Percentiles rank a stretch among this genome's conserved stretches.
Evolutionary conservation across 2,888 invertebrate genomes (phyloP).

Genomic region (Lydus trimaculatus): DNA sequence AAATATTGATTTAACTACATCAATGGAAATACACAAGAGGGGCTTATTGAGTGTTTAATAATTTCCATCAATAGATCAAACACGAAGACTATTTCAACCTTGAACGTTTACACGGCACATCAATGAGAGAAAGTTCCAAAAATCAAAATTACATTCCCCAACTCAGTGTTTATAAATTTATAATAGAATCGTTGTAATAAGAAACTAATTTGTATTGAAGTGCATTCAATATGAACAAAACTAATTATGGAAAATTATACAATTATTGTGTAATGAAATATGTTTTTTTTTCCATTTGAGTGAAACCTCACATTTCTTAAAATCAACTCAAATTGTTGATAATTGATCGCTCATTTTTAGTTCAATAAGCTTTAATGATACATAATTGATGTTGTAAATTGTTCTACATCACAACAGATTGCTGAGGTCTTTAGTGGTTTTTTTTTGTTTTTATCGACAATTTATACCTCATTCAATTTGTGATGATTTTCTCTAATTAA

Average conservation of each 20-base stretch:
- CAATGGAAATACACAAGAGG: not conserved
- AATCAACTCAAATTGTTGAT: not conserved
- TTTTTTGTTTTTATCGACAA: not conserved
- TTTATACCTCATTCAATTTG: too few relatives aligned
- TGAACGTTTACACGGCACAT: not conserved
- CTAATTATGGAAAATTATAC: not conserved
- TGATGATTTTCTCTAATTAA: too few relatives aligned
- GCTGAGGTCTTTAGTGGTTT: not conserved
- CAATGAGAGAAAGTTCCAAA: not conserved
- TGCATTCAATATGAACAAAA: not conserved
- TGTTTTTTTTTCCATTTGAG: not conserved
- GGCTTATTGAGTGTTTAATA: not conserved
- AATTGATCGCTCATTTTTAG: constrained; percentile 12
- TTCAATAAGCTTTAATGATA: constrained; percentile 13
- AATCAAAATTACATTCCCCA: not conserved
- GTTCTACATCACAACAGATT: constrained; percentile 17
- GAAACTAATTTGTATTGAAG: not conserved
- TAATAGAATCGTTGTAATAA: not conserved
- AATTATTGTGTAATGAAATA: not conserved
- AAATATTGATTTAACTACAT: not conserved
- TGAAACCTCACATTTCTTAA: not conserved
- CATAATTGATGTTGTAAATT: constrained; percentile 16
- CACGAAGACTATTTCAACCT: not conserved
- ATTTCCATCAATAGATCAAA: not conserved
- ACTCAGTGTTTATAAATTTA: not conserved